Evolutionary conservation across 2,888 invertebrate genomes (phyloP).

Genomic region (Halictus ligatus): DNA sequence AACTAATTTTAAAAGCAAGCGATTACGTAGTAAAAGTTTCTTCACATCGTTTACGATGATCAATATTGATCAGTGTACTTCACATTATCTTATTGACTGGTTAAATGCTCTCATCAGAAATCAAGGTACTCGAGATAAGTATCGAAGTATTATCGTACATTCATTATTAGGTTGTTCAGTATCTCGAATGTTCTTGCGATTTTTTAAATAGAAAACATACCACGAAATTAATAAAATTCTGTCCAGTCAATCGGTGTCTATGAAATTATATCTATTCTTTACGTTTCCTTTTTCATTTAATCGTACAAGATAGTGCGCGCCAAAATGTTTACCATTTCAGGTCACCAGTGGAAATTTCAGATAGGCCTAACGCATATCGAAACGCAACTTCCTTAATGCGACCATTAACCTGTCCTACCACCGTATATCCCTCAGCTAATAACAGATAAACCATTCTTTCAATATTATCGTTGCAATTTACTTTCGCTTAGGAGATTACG

Average conservation of each 20-base stretch:
- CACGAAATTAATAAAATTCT: neutral
- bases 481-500: neutral
- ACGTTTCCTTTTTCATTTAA: neutral
- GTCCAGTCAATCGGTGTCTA: neutral
- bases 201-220: neutral
- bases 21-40: neutral
- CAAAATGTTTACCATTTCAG: neutral
- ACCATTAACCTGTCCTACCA: neutral
- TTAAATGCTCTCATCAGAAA: neutral
- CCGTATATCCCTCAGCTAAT: neutral
- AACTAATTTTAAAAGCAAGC: neutral
- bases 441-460: neutral
- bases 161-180: neutral
- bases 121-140: neutral
- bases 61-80: neutral
- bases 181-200: neutral
- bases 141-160: neutral
- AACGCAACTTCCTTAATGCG: neutral
- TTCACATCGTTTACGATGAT: neutral
- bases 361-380: constrained; percentile 7
- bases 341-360: neutral
- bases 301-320: neutral
- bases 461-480: constrained; percentile 19
- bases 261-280: neutral
- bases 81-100: neutral